Evolutionary conservation across 1,140 invertebrate genomes (phyloP).

Genomic region (Trichonephila inaurata): DNA sequence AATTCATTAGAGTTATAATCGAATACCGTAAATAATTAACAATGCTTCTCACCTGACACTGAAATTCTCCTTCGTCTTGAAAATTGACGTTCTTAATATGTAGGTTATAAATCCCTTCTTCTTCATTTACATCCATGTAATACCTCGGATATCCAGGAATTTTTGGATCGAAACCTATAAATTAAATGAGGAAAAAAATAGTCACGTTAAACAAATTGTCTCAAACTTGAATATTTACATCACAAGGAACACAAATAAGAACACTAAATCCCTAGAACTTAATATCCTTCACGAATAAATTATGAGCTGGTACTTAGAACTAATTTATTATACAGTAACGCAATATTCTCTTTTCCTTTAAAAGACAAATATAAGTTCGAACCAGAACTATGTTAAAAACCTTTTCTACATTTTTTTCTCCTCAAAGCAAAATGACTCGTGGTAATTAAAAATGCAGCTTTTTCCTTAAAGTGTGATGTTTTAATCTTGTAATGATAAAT

Average conservation of each 20-base stretch:
- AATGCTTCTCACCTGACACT: slow-evolving; percentile 89
- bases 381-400: too few relatives aligned
- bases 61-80: slow-evolving; percentile 94
- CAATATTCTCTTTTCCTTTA: not conserved
- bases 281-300: not conserved
- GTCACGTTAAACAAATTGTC: not conserved
- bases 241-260: not conserved
- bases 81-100: slow-evolving; percentile 90
- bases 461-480: not conserved
- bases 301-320: slow-evolving; percentile 2
- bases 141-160: slow-evolving; percentile 93
- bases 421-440: not conserved
- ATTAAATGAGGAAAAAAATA: not conserved
- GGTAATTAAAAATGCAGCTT: not conserved
- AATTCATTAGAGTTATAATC: not conserved
- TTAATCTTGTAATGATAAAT: not conserved
- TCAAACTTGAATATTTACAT: not conserved
- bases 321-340: slow-evolving; percentile 18
- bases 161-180: slow-evolving; percentile 88
- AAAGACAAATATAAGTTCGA: not conserved
- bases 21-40: not conserved
- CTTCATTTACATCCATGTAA: slow-evolving; percentile 90
- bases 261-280: not conserved
- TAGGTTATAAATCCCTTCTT: slow-evolving; percentile 91
- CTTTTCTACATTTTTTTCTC: not conserved